Conservation (phyloP, 2,797 vertebrate genomes). For the Mus caroli region DNA sequence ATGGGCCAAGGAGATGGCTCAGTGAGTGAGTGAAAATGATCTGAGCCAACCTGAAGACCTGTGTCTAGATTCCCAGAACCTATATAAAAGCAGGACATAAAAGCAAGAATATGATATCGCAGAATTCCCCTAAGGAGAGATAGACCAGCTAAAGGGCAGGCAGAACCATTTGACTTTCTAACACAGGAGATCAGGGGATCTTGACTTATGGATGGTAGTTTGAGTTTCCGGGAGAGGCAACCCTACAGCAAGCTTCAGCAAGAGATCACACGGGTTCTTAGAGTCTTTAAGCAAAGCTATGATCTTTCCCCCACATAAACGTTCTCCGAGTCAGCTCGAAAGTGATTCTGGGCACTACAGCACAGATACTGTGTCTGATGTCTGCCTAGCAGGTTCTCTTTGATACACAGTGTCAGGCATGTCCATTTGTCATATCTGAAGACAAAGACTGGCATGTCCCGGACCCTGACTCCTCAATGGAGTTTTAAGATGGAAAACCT, state of each 20-base stretch:
- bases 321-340: neutral
- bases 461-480: neutral
- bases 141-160: neutral
- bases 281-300: neutral
- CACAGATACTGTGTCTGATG: neutral
- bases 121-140: neutral
- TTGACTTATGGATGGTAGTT: neutral
- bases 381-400: neutral
- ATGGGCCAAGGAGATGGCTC: neutral
- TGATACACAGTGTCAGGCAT: neutral
- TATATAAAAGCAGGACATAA: neutral
- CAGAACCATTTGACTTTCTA: neutral
- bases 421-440: neutral
- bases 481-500: neutral
- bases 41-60: neutral
- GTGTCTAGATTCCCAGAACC: neutral
- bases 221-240: neutral
- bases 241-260: neutral
- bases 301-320: neutral
- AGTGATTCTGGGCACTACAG: neutral
- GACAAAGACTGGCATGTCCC: neutral
- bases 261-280: neutral
- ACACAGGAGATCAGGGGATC: no score
- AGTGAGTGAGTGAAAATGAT: neutral
- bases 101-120: neutral